Percentiles rank a stretch among this genome's conserved stretches.
These are phyloP conservation scores for Brachionus manjavacas DNA, from an alignment of 1,140 invertebrate genomes.

Conservation along the genomic window DNA sequence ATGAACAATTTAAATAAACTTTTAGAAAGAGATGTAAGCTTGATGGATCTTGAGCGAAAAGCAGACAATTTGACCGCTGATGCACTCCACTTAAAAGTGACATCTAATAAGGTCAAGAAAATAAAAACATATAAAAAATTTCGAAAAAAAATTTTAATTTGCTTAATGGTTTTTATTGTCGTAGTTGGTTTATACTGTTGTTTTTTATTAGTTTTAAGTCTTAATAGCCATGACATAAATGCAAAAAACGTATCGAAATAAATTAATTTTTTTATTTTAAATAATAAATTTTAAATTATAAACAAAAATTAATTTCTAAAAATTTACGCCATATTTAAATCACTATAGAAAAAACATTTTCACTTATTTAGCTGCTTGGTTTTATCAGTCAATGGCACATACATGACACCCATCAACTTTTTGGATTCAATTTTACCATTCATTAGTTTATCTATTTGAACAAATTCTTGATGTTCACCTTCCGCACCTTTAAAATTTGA, in stretches of 20 bases:
- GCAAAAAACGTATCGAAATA: background rate
- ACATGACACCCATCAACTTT: conserved; percentile 87
- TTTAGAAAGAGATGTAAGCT: background rate
- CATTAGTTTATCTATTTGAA: conserved; percentile 71
- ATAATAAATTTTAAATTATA: too few relatives aligned
- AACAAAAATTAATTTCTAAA: too few relatives aligned
- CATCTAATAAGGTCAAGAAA: background rate
- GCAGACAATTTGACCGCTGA: background rate
- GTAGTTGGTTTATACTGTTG: background rate
- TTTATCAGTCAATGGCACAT: conserved; percentile 90
- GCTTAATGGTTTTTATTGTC: background rate
- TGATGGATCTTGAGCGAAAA: conserved; percentile 17
- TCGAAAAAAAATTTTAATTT: background rate
- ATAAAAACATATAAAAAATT: background rate
- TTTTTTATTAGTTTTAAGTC: background rate
- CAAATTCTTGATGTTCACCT: conserved; percentile 52
- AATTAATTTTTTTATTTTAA: too few relatives aligned
- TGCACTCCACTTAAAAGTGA: background rate
- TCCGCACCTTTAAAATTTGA: conserved; percentile 56
- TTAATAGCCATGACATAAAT: background rate
- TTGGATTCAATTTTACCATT: conserved; percentile 74
- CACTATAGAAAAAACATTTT: background rate
- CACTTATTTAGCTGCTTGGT: conserved; percentile 61
- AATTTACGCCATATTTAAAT: background rate
- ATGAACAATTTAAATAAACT: conserved; percentile 3